These are phyloP conservation scores for Drosophila repletoides DNA, from an alignment of 1,140 invertebrate species.

Conservation along the genomic window DNA sequence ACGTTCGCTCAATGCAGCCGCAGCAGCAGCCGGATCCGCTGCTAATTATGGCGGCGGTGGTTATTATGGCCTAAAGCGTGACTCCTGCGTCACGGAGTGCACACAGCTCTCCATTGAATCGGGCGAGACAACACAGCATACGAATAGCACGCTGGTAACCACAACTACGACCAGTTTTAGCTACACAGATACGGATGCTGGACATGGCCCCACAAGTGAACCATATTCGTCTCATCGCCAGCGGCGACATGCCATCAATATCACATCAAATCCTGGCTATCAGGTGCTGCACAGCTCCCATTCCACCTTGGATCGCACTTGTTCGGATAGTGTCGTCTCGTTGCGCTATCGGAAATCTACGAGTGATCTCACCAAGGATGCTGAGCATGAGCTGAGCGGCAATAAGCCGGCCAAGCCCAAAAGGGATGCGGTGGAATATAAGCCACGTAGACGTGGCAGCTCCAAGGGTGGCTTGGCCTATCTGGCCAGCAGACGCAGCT, in stretches of 20 bases:
- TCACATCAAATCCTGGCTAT: constrained; percentile 81
- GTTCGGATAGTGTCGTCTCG: constrained; percentile 77
- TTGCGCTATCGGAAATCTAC: constrained; percentile 87
- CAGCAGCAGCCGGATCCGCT: constrained; percentile 6
- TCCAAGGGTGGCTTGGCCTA: constrained; percentile 87
- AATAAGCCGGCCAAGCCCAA: constrained; percentile 59
- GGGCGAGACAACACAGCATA: constrained; percentile 65
- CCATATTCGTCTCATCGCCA: constrained; percentile 35
- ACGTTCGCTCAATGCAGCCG: constrained; percentile 45
- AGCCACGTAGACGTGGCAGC: constrained; percentile 73
- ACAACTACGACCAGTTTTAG: constrained; percentile 80
- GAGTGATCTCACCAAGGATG: constrained; percentile 87
- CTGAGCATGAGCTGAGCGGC: constrained; percentile 64
- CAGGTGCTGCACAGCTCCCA: constrained; percentile 81
- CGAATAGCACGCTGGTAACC: constrained; percentile 64
- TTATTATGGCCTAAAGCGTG: constrained; percentile 65
- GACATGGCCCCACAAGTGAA: constrained; percentile 3
- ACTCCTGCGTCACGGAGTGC: constrained; percentile 78
- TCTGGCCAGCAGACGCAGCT: constrained; percentile 88
- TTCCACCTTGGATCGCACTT: constrained; percentile 80
- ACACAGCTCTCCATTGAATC: constrained; percentile 78
- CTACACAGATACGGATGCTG: constrained; percentile 61
- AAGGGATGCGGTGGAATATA: constrained; percentile 52
- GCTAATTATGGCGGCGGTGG: background rate
- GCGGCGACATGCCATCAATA: constrained; percentile 81